These are phyloP conservation scores for Pyrrhia umbra DNA, from an alignment of 2,888 invertebrate genomes.

Conservation along the genomic window DNA sequence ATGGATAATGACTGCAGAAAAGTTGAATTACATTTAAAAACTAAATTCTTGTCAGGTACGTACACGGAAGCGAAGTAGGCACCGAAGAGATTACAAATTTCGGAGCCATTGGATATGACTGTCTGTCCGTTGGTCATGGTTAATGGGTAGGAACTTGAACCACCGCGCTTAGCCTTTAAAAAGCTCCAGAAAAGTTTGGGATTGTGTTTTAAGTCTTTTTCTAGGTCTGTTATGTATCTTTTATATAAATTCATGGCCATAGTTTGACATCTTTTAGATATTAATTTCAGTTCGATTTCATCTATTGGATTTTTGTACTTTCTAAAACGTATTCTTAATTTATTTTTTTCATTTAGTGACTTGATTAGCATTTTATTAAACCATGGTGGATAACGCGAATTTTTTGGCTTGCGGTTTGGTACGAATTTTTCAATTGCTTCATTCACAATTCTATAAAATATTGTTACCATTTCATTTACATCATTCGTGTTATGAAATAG, in stretches of 20 bases:
- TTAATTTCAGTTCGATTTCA: background rate
- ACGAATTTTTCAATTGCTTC: background rate
- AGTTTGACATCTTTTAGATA: background rate
- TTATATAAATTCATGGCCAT: background rate
- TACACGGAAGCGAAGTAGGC: background rate
- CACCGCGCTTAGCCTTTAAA: background rate
- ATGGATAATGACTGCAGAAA: background rate
- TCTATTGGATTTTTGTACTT: conserved; percentile 3
- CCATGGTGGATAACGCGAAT: background rate
- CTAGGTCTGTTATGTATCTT: background rate
- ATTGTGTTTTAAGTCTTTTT: background rate
- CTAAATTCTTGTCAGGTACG: background rate
- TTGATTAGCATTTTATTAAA: background rate
- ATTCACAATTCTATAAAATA: background rate
- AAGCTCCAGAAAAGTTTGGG: background rate
- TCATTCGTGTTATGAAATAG: background rate
- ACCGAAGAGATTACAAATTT: background rate
- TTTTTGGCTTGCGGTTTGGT: background rate
- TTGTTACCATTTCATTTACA: background rate
- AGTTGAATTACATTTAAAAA: background rate
- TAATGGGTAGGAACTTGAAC: background rate
- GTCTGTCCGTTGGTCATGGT: background rate
- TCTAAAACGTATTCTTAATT: conserved; percentile 6
- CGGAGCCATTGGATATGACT: background rate
- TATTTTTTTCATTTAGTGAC: conserved; percentile 2